Evolutionary conservation across 2,113 vertebrate species (phyloP).

Genomic region (Brachirus orientalis): DNA sequence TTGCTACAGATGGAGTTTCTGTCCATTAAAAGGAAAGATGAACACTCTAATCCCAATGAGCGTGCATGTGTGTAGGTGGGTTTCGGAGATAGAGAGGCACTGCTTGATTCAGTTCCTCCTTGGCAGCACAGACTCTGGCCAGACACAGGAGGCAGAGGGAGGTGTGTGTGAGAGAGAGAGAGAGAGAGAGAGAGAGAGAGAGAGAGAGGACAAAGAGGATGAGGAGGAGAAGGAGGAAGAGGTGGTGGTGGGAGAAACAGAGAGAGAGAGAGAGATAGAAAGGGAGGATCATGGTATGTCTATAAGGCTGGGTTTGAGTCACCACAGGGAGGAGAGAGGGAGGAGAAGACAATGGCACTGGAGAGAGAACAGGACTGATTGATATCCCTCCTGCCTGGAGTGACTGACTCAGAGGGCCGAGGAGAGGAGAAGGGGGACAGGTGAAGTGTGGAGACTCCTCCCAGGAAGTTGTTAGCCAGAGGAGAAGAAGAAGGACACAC

Average conservation of each 20-base stretch:
- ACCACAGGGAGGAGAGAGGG: slow-evolving; percentile 43
- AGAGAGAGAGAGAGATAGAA: background rate
- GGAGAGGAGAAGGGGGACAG: slow-evolving; percentile 33
- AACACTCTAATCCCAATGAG: slow-evolving; percentile 45
- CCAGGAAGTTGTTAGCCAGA: slow-evolving; percentile 61
- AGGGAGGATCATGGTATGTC: slow-evolving; percentile 45
- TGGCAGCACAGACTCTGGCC: slow-evolving; percentile 71
- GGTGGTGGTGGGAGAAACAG: background rate
- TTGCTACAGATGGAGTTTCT: slow-evolving; percentile 44
- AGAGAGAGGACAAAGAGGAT: slow-evolving; percentile 6
- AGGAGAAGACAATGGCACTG: slow-evolving; percentile 49
- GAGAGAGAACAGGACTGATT: slow-evolving; percentile 58
- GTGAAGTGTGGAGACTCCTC: slow-evolving; percentile 43
- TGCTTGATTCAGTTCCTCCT: slow-evolving; percentile 70
- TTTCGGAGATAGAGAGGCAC: slow-evolving; percentile 68
- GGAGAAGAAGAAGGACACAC: slow-evolving; percentile 44
- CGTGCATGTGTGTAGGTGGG: slow-evolving; percentile 23
- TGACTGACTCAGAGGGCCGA: slow-evolving; percentile 50
- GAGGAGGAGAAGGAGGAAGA: background rate
- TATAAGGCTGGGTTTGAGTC: slow-evolving; percentile 68
- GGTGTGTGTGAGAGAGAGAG: no score
- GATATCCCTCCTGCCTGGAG: slow-evolving; percentile 61
- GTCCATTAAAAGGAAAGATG: slow-evolving; percentile 55
- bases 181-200: no score
- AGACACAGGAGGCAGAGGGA: slow-evolving; percentile 62